These are phyloP conservation scores for Aphyosemion australe DNA, from an alignment of 2,113 vertebrate genomes.

Conservation along the genomic window DNA sequence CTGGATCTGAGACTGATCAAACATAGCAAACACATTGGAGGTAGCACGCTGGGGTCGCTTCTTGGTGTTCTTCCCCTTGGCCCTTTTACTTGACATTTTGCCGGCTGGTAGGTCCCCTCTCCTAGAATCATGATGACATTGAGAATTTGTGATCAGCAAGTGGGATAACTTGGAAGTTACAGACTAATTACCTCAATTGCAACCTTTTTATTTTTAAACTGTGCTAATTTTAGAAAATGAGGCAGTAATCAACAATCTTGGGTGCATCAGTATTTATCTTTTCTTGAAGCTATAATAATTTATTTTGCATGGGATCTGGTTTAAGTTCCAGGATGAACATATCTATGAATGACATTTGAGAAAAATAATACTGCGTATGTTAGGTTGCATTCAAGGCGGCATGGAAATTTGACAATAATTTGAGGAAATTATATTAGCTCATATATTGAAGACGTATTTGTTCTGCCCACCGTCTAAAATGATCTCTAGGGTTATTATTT, in stretches of 20 bases:
- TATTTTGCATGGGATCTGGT: no score
- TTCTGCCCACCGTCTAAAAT: background rate
- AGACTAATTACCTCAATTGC: no score
- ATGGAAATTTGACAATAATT: background rate
- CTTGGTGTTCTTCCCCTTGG: conserved; percentile 95
- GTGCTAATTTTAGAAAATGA: no score
- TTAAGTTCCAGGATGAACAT: no score
- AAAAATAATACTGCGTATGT: no score
- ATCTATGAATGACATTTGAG: no score
- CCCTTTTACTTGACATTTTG: conserved; percentile 94
- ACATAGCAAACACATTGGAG: conserved; percentile 94
- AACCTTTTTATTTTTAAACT: no score
- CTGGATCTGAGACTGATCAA: conserved; percentile 93
- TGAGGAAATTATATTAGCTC: background rate
- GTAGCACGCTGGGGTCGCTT: conserved; percentile 94
- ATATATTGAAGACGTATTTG: background rate
- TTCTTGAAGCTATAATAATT: no score
- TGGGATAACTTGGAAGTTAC: no score
- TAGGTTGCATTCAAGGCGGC: background rate
- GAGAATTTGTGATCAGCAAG: background rate
- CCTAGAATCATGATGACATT: conserved; percentile 12
- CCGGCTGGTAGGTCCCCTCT: conserved; percentile 9
- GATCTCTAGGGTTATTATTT: background rate
- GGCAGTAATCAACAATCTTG: no score
- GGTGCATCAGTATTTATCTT: no score